phyloP scores from a whole-genome alignment of 2,113 vertebrate genomes.

The human region DNA sequence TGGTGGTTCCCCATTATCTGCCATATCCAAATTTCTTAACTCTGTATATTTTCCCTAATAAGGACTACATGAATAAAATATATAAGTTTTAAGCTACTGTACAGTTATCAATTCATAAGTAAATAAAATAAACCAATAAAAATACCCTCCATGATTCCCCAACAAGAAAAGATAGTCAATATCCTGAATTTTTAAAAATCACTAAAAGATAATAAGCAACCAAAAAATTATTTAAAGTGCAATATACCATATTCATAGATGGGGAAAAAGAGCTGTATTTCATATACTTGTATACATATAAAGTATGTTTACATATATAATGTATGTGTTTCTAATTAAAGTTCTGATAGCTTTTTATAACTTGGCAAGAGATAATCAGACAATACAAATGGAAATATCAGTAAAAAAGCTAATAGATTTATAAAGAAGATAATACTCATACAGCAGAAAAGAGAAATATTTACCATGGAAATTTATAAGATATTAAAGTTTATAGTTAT shows the following conservation, averaged over 20 bases:
- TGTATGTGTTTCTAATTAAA: background rate
- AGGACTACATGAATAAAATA: too few relatives aligned
- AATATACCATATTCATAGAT: background rate
- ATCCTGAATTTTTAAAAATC: background rate
- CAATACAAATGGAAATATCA: background rate
- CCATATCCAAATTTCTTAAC: background rate
- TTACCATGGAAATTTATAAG: background rate
- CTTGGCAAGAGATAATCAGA: background rate
- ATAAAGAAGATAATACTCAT: background rate
- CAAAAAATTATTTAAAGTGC: background rate
- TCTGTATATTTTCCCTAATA: too few relatives aligned
- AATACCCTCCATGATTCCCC: background rate
- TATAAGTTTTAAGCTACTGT: background rate
- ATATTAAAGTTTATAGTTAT: background rate
- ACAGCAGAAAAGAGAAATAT: background rate
- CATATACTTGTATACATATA: background rate
- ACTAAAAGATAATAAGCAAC: background rate
- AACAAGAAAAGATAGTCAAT: background rate
- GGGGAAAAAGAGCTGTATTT: background rate
- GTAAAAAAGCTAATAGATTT: background rate
- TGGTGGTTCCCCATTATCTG: background rate
- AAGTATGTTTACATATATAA: background rate
- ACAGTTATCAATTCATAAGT: background rate
- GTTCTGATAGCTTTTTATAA: background rate
- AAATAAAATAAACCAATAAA: background rate